A percentile compares a stretch with the other conserved stretches of the same genome.
Conservation (phyloP, 2,888 invertebrate genomes). For the Heliconius aoede region DNA sequence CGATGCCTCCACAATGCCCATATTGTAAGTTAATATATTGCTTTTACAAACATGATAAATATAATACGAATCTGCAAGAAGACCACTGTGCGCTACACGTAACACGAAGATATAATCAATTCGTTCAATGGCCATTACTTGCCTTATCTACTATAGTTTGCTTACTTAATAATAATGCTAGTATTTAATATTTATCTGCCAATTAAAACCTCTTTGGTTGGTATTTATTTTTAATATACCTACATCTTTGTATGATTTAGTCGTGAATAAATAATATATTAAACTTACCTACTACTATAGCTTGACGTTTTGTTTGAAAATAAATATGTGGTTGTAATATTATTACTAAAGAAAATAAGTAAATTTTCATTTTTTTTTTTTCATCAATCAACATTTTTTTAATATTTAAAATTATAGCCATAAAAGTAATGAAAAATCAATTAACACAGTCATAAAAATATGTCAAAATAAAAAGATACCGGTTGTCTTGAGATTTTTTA, state of each 20-base stretch:
- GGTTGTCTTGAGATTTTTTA: conserved; percentile 5
- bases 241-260: background rate
- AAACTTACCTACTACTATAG: background rate
- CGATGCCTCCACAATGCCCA: conserved; percentile 63
- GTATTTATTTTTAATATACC: background rate
- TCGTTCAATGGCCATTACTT: conserved; percentile 38
- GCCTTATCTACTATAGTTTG: conserved; percentile 39
- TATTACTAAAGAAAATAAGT: background rate
- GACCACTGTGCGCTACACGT: conserved; percentile 41
- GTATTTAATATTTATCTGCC: conserved; percentile 31
- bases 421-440: conserved; percentile 12
- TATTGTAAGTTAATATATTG: conserved; percentile 60
- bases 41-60: conserved; percentile 60
- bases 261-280: background rate
- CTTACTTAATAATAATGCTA: conserved; percentile 33
- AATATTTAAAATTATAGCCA: background rate
- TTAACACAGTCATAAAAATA: conserved; percentile 7
- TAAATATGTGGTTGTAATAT: background rate
- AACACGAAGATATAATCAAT: conserved; percentile 42
- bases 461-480: conserved; percentile 11
- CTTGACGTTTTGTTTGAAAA: background rate
- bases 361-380: background rate
- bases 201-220: conserved; percentile 15
- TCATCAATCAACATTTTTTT: background rate
- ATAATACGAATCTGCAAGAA: conserved; percentile 58